A percentile compares a stretch with the other conserved stretches of the same genome.
Evolutionary conservation across 2,113 vertebrate genomes (phyloP).

Genomic region (Gopherus flavomarginatus): DNA sequence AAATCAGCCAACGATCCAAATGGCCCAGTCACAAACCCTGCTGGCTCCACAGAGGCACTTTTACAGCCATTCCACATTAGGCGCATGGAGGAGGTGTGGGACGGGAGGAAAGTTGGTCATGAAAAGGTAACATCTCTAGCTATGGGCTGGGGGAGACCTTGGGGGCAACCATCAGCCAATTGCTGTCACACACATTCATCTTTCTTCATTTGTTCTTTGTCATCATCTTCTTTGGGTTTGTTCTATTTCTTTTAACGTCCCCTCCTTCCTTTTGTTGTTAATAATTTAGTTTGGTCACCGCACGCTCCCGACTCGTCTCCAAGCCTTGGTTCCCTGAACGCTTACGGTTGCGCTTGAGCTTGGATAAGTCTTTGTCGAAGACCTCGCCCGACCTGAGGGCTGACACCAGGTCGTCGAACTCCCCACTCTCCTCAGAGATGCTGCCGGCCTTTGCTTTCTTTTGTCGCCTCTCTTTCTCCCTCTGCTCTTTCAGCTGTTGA

Average conservation of each 20-base stretch:
- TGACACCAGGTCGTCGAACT: conserved; percentile 96
- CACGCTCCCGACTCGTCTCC: conserved; percentile 89
- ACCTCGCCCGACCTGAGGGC: conserved; percentile 95
- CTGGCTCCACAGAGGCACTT: conserved; percentile 70
- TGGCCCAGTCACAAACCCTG: conserved; percentile 7
- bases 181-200: not conserved
- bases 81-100: conserved; percentile 27
- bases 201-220: conserved; percentile 56
- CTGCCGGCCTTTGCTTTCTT: conserved; percentile 83
- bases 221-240: conserved; percentile 32
- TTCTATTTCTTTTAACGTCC: conserved; percentile 5
- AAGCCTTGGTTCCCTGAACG: conserved; percentile 89
- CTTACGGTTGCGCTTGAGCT: conserved; percentile 97
- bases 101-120: conserved; percentile 58
- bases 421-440: conserved; percentile 89
- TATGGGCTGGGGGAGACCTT: conserved; percentile 40
- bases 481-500: conserved; percentile 92
- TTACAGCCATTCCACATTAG: conserved; percentile 43
- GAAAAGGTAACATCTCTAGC: conserved; percentile 44
- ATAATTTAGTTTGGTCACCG: conserved; percentile 92
- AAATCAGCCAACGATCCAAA: conserved; percentile 26
- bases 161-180: conserved; percentile 36
- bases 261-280: conserved; percentile 71
- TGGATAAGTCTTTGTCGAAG: conserved; percentile 98
- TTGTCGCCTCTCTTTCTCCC: conserved; percentile 90